Conservation (phyloP, 35 echinoderm and acorn worm species). For the Heliocidaris erythrogramma region DNA sequence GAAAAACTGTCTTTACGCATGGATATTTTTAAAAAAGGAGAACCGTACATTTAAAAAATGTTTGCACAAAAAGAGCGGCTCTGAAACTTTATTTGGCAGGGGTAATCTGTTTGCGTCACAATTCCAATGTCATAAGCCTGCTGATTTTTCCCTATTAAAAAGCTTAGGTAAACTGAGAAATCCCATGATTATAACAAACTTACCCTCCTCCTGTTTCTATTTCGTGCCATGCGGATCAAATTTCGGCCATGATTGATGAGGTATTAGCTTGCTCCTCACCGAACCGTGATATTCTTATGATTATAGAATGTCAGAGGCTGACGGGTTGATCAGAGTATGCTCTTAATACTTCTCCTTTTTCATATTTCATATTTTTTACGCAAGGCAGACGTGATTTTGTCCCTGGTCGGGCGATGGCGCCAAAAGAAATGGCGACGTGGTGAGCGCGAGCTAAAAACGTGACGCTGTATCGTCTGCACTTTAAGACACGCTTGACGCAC, state of each 20-base stretch:
- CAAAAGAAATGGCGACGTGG: not conserved
- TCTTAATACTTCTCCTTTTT: conserved; percentile 16
- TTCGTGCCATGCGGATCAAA: conserved; percentile 1
- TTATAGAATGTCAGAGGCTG: not conserved
- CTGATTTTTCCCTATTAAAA: not conserved
- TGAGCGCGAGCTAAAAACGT: not conserved
- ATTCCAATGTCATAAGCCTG: not conserved
- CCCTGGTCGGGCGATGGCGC: not conserved
- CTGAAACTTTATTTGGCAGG: not conserved
- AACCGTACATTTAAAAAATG: too few species aligned
- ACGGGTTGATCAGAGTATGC: not conserved
- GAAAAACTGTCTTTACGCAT: too few species aligned
- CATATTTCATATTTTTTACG: not conserved
- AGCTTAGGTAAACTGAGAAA: not conserved
- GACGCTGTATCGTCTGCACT: conserved; percentile 7
- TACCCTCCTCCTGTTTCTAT: not conserved
- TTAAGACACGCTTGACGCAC: not conserved
- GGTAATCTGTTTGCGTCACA: not conserved
- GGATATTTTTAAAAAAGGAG: too few species aligned
- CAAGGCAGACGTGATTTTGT: conserved; percentile 7
- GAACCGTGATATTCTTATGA: not conserved
- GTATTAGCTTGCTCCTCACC: not conserved
- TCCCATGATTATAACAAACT: not conserved
- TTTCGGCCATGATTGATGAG: not conserved
- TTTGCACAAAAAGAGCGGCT: too few species aligned